Evolutionary conservation across 2,888 invertebrate genomes (phyloP).

Genomic region (Epistrophella euchroma): DNA sequence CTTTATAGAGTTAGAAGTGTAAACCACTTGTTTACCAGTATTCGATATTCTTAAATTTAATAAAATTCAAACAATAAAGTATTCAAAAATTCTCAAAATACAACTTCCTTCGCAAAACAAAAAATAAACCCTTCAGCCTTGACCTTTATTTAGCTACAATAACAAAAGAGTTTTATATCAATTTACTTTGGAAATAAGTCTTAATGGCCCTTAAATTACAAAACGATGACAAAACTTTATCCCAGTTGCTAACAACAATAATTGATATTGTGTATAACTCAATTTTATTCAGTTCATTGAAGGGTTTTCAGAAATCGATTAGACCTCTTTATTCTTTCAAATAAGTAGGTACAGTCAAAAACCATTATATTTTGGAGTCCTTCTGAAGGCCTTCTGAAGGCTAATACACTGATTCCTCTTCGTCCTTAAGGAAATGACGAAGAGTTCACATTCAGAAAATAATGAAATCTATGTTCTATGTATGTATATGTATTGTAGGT

Average conservation of each 20-base stretch:
- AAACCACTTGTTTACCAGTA: too few species aligned
- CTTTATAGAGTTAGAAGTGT: too few species aligned
- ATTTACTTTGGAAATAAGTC: not conserved
- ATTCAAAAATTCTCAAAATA: not conserved
- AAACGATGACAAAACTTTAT: conserved; percentile 9
- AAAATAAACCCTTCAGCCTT: not conserved
- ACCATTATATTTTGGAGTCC: not conserved
- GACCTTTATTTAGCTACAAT: not conserved
- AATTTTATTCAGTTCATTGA: not conserved
- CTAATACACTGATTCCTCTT: not conserved
- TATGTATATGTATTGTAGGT: not conserved
- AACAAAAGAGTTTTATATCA: not conserved
- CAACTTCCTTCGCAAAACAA: not conserved
- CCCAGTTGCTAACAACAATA: not conserved
- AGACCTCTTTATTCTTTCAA: not conserved
- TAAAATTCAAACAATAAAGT: not conserved
- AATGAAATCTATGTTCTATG: not conserved
- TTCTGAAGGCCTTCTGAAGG: not conserved
- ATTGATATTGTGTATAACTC: conserved; percentile 7
- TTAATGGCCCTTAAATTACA: not conserved
- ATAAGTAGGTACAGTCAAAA: conserved; percentile 16
- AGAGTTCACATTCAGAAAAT: conserved; percentile 5
- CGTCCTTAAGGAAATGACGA: not conserved
- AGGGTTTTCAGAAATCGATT: conserved; percentile 23
- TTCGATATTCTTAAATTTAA: not conserved